These are phyloP conservation scores for Melanotus villosus DNA, from an alignment of 2,888 invertebrate species.

Conservation along the genomic window DNA sequence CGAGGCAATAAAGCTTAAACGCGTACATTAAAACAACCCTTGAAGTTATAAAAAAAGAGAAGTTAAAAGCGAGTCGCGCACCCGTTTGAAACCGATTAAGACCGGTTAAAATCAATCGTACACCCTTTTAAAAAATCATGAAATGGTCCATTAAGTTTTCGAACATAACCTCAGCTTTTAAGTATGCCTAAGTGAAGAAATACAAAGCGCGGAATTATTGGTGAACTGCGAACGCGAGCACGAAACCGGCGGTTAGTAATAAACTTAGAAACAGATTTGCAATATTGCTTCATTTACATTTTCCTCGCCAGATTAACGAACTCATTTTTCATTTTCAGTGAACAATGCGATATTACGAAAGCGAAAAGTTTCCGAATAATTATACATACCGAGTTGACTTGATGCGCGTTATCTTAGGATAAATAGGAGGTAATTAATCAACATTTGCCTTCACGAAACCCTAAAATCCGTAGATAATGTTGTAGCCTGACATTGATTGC, in stretches of 20 bases:
- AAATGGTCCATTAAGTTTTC: conserved; percentile 37
- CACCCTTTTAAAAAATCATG: conserved; percentile 35
- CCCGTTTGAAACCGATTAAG: not conserved
- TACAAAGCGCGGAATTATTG: conserved; percentile 36
- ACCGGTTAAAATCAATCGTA: conserved; percentile 26
- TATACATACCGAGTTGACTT: conserved; percentile 24
- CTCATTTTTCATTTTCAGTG: conserved; percentile 43
- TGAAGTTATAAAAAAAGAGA: not conserved
- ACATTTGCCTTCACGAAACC: conserved; percentile 21
- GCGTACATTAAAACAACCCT: not conserved
- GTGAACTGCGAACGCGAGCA: conserved; percentile 36
- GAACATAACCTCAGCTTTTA: conserved; percentile 29
- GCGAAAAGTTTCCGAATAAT: conserved; percentile 36
- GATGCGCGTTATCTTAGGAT: conserved; percentile 13
- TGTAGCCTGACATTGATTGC: conserved; percentile 16
- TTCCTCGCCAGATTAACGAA: conserved; percentile 42
- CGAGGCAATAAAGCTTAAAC: not conserved
- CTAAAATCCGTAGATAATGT: conserved; percentile 1
- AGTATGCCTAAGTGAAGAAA: conserved; percentile 31
- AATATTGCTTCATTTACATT: conserved; percentile 48
- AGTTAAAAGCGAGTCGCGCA: too few species aligned
- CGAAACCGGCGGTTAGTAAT: conserved; percentile 40
- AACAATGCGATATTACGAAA: conserved; percentile 35
- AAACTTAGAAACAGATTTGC: conserved; percentile 46
- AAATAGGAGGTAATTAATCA: conserved; percentile 38